phyloP scores from a whole-genome alignment of 2,888 invertebrate species.

The Tiphia femorata region DNA sequence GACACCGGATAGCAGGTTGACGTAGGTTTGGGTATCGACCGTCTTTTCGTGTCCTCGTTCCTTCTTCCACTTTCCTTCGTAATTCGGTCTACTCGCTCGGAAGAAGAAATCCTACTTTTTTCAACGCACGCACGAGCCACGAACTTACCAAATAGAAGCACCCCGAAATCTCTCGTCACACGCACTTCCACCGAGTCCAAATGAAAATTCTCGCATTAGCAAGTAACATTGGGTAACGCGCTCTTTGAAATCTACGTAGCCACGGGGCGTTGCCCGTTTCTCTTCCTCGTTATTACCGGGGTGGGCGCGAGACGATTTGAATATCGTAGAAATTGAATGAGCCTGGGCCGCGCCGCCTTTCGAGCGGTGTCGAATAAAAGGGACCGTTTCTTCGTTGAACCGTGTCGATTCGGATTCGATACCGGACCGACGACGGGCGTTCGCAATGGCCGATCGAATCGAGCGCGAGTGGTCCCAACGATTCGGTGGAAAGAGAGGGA shows the following conservation, averaged over 20 bases:
- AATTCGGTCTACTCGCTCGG: neutral
- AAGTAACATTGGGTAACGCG: neutral
- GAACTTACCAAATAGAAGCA: too few species aligned
- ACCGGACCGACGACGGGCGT: neutral
- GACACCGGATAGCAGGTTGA: neutral
- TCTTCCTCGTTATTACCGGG: neutral
- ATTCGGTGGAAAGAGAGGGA: constrained; percentile 23
- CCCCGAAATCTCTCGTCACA: neutral
- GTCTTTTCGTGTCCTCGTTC: neutral
- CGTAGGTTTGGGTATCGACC: neutral
- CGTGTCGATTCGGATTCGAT: constrained; percentile 12
- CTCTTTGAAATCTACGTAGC: neutral
- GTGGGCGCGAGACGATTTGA: constrained; percentile 13
- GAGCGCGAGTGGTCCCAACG: constrained; percentile 23
- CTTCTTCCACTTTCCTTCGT: neutral
- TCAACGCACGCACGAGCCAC: neutral
- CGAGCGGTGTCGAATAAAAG: constrained; percentile 31
- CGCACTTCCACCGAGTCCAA: neutral
- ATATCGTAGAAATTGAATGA: constrained; percentile 34
- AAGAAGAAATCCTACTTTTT: neutral
- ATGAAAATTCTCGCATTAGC: too few species aligned
- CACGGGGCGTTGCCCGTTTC: neutral
- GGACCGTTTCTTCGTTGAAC: constrained; percentile 45
- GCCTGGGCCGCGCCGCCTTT: constrained; percentile 26
- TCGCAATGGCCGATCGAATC: constrained; percentile 13